Percentiles rank a stretch among this genome's conserved stretches.
Conservation (phyloP, 1,140 invertebrate genomes). For the Bombyx mandarina region DNA sequence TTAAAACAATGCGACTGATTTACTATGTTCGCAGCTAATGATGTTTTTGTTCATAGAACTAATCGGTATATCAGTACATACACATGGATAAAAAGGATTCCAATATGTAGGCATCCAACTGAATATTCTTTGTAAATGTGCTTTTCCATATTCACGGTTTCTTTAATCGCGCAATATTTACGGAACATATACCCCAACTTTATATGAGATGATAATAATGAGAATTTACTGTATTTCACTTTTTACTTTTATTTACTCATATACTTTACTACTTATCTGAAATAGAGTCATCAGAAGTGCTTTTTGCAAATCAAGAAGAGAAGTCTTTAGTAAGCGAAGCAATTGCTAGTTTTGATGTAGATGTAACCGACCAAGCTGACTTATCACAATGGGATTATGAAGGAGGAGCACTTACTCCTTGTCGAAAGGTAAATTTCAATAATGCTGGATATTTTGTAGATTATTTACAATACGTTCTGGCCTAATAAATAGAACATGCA, state of each 20-base stretch:
- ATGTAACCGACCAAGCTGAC: constrained; percentile 52
- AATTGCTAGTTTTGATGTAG: constrained; percentile 49
- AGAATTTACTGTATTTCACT: too few species aligned
- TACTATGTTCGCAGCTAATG: too few species aligned
- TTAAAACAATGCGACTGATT: too few species aligned
- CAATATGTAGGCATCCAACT: too few species aligned
- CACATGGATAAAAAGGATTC: too few species aligned
- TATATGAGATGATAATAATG: too few species aligned
- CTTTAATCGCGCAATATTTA: too few species aligned
- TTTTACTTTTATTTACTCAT: not conserved
- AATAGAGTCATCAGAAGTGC: constrained; percentile 42
- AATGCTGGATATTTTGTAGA: not conserved
- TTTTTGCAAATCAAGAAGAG: constrained; percentile 60
- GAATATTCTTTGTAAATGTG: too few species aligned
- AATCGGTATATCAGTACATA: too few species aligned
- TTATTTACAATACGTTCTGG: not conserved
- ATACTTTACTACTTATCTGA: constrained; percentile 8
- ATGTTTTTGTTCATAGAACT: too few species aligned
- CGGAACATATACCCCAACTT: too few species aligned
- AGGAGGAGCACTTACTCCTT: constrained; percentile 50
- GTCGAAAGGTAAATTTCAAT: constrained; percentile 35
- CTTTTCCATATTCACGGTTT: too few species aligned
- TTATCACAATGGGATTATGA: constrained; percentile 60
- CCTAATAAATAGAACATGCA: not conserved
- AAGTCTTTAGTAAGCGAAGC: constrained; percentile 40